Percentiles rank a stretch among this genome's conserved stretches.
Conservation (phyloP, 2,888 invertebrate species). For the Mythimna vitellina region DNA sequence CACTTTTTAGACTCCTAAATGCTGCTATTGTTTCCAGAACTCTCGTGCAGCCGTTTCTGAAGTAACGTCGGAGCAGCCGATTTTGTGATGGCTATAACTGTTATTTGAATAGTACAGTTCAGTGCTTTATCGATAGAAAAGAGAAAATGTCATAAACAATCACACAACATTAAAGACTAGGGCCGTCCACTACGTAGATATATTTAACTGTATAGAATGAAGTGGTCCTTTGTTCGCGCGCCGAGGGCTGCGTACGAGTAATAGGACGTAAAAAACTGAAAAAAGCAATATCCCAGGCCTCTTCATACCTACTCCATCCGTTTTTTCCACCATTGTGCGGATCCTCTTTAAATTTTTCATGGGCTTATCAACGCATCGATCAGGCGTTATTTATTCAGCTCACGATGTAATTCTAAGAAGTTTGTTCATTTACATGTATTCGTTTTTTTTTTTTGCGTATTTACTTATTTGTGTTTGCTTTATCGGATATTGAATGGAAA, state of each 20-base stretch:
- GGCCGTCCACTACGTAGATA: conserved; percentile 60
- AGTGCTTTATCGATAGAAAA: conserved; percentile 37
- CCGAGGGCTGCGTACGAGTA: conserved; percentile 75
- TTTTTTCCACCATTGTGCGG: conserved; percentile 78
- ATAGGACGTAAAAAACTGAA: conserved; percentile 77
- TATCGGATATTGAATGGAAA: conserved; percentile 80
- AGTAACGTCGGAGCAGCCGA: conserved; percentile 62
- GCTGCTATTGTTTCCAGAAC: conserved; percentile 85
- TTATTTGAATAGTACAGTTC: conserved; percentile 50
- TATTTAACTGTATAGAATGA: conserved; percentile 74
- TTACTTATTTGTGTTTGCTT: conserved; percentile 81
- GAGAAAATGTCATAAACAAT: conserved; percentile 70
- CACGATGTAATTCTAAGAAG: conserved; percentile 85
- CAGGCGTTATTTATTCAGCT: conserved; percentile 86
- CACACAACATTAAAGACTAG: conserved; percentile 72
- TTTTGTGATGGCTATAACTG: conserved; percentile 39
- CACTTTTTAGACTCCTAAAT: conserved; percentile 87
- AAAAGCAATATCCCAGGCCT: conserved; percentile 78
- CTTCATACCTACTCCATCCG: conserved; percentile 76
- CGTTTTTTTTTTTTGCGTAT: conserved; percentile 80
- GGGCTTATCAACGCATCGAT: conserved; percentile 87
- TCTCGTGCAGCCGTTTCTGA: conserved; percentile 73
- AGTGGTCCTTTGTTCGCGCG: conserved; percentile 78
- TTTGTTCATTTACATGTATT: conserved; percentile 87
- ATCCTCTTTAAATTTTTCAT: conserved; percentile 85